Conservation (phyloP, 1,140 invertebrate genomes). For the Stenopsyche tienmushanensis region DNA sequence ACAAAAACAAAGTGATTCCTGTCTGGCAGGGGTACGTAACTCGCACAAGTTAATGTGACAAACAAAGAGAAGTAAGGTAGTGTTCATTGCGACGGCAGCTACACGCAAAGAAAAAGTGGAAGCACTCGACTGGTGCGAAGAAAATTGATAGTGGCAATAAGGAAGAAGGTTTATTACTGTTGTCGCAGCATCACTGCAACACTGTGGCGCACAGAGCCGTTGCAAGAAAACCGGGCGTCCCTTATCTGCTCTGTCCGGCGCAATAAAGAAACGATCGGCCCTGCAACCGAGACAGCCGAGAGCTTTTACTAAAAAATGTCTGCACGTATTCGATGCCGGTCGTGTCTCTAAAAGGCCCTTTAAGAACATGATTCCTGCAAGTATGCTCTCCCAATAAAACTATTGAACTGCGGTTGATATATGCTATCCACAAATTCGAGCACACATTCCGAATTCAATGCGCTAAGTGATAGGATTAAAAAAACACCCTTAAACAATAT, state of each 20-base stretch:
- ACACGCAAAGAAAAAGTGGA: no score
- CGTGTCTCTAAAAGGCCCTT: not conserved
- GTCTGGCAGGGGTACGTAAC: not conserved
- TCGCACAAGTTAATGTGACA: not conserved
- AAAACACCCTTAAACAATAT: no score
- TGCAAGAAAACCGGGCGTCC: not conserved
- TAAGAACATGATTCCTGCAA: slow-evolving; percentile 19
- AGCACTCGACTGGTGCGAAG: slow-evolving; percentile 1
- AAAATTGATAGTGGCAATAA: slow-evolving; percentile 33
- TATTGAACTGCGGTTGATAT: no score
- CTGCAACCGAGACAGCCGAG: not conserved
- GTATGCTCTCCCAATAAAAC: no score
- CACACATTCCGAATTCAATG: no score
- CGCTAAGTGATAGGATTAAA: no score
- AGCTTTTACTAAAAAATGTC: slow-evolving; percentile 8
- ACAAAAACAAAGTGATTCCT: not conserved
- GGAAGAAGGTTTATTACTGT: slow-evolving; percentile 24
- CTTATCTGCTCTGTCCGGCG: slow-evolving; percentile 16
- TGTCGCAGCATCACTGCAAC: slow-evolving; percentile 1
- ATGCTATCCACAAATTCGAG: no score
- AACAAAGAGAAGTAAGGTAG: not conserved
- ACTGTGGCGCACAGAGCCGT: not conserved
- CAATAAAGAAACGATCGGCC: slow-evolving; percentile 23
- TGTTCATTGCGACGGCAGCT: not conserved
- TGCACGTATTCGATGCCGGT: not conserved